Evolutionary conservation across 2,797 vertebrate genomes (phyloP).

Genomic region (Epinephelus malabaricus): DNA sequence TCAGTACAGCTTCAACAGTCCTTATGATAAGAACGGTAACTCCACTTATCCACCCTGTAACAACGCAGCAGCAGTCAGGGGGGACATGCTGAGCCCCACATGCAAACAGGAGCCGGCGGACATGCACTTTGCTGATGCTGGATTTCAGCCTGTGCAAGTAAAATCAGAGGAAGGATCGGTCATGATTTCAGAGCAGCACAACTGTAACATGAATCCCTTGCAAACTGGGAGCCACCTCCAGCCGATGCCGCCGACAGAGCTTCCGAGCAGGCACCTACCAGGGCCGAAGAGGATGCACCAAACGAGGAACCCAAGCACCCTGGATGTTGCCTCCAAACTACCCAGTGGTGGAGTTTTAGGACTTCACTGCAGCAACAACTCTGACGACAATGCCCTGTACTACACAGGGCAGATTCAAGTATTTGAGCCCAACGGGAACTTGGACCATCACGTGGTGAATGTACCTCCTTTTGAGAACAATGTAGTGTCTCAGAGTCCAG

Average conservation of each 20-base stretch:
- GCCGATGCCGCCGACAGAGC: slow-evolving; percentile 85
- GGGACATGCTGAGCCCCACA: slow-evolving; percentile 12
- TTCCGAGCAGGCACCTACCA: slow-evolving; percentile 75
- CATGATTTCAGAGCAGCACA: slow-evolving; percentile 80
- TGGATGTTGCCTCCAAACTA: slow-evolving; percentile 77
- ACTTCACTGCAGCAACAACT: slow-evolving; percentile 14
- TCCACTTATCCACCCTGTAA: slow-evolving; percentile 77
- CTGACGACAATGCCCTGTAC: slow-evolving; percentile 80
- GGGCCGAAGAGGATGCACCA: slow-evolving; percentile 80
- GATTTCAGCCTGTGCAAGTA: slow-evolving; percentile 58
- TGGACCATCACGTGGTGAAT: slow-evolving; percentile 55
- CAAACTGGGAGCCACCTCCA: slow-evolving; percentile 81
- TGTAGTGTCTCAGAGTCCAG: slow-evolving; percentile 81
- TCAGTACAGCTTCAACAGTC: slow-evolving; percentile 75
- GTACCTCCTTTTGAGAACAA: slow-evolving; percentile 49
- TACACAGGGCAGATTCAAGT: slow-evolving; percentile 93
- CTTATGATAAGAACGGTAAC: slow-evolving; percentile 71
- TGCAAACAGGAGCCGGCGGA: slow-evolving; percentile 71
- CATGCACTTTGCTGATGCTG: slow-evolving; percentile 80
- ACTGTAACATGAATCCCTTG: slow-evolving; percentile 74
- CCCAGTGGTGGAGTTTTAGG: slow-evolving; percentile 51
- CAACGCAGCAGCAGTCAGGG: slow-evolving; percentile 32
- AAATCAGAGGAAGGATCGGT: slow-evolving; percentile 71
- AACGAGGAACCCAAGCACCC: slow-evolving; percentile 69
- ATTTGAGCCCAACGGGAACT: slow-evolving; percentile 85